Conservation (phyloP, 2,888 invertebrate genomes). For the Tortricodes alternella region DNA sequence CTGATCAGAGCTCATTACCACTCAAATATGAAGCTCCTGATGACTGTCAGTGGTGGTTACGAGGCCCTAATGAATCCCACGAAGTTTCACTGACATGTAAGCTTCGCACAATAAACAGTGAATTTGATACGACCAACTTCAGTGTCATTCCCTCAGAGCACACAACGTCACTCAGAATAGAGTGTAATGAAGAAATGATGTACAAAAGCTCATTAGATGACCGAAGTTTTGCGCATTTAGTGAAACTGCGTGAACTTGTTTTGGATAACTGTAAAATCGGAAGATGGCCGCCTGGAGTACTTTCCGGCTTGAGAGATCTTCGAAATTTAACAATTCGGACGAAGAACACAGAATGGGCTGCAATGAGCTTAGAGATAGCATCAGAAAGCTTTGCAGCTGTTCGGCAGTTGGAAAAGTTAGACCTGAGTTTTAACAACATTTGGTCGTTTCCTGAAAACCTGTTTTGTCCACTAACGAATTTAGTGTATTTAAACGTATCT, state of each 20-base stretch:
- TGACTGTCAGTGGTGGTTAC: conserved; percentile 91
- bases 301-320: conserved; percentile 90
- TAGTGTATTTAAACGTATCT: conserved; percentile 92
- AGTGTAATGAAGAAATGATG: conserved; percentile 91
- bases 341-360: conserved; percentile 92
- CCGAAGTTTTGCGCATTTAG: conserved; percentile 90
- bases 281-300: conserved; percentile 90
- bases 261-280: conserved; percentile 94
- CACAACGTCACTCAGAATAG: conserved; percentile 89
- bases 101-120: conserved; percentile 92
- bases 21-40: conserved; percentile 91
- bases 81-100: conserved; percentile 91
- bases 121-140: conserved; percentile 93
- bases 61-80: conserved; percentile 84
- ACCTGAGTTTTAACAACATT: conserved; percentile 94
- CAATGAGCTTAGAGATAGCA: conserved; percentile 91
- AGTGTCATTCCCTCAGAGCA: conserved; percentile 93
- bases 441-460: conserved; percentile 94
- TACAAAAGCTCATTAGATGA: conserved; percentile 90
- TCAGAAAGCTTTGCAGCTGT: conserved; percentile 89
- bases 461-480: conserved; percentile 91
- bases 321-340: conserved; percentile 93
- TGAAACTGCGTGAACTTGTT: conserved; percentile 89
- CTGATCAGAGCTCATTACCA: conserved; percentile 76
- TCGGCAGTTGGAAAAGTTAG: conserved; percentile 90